Conservation (phyloP, 2,113 vertebrate genomes). For the Chitala chitala region DNA sequence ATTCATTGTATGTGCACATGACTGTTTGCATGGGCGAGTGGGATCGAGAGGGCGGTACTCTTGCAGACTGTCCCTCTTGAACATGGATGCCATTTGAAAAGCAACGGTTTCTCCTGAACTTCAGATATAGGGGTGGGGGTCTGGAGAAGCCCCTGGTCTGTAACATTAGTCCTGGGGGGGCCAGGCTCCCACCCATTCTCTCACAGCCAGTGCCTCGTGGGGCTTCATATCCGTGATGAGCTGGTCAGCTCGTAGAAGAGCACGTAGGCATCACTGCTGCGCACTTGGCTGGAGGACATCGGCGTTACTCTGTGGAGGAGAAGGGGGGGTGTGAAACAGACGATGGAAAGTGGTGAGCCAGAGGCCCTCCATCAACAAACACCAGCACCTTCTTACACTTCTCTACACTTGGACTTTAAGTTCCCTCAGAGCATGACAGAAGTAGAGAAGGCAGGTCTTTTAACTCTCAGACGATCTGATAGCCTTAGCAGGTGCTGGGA, state of each 20-base stretch:
- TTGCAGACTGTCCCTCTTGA: slow-evolving; percentile 12
- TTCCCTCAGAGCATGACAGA: too few relatives aligned
- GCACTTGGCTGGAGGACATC: slow-evolving; percentile 91
- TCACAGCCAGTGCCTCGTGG: slow-evolving; percentile 19
- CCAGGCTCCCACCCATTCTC: slow-evolving; percentile 26
- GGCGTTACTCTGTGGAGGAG: slow-evolving; percentile 76
- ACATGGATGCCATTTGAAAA: background rate
- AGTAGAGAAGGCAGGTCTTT: too few relatives aligned
- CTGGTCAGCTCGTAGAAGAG: slow-evolving; percentile 92
- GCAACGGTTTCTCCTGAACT: background rate
- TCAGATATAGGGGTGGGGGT: background rate
- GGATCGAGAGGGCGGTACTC: background rate
- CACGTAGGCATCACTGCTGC: slow-evolving; percentile 91
- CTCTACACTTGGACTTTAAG: too few relatives aligned
- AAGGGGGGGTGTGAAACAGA: slow-evolving; percentile 26
- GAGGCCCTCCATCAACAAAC: background rate
- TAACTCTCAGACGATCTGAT: too few relatives aligned
- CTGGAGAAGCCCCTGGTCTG: background rate
- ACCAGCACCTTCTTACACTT: too few relatives aligned
- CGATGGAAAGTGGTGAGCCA: background rate
- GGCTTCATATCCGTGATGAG: slow-evolving; percentile 76
- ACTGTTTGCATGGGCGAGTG: background rate
- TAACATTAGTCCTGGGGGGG: slow-evolving; percentile 29
- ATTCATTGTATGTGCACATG: too few relatives aligned
- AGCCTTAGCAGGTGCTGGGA: too few relatives aligned